These are phyloP conservation scores for Achatina immaculata DNA, from an alignment of 1,140 invertebrate species.

Conservation along the genomic window DNA sequence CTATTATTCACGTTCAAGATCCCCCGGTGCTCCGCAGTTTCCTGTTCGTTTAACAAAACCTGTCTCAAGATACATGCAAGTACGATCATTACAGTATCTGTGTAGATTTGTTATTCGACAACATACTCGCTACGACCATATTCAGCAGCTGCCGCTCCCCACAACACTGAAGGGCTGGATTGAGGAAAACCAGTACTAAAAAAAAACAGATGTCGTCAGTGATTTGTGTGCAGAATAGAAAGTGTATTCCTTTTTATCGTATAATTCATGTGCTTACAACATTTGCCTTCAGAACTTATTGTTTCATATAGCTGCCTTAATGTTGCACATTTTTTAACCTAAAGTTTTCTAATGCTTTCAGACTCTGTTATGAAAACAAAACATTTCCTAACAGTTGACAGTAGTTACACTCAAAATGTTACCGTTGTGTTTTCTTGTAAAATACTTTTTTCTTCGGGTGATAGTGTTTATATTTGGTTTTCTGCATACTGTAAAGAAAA, in stretches of 20 bases:
- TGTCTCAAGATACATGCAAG: conserved; percentile 81
- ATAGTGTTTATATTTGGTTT: too few species aligned
- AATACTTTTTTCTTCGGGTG: too few species aligned
- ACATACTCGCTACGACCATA: conserved; percentile 80
- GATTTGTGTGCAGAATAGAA: neutral
- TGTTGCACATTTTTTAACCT: too few species aligned
- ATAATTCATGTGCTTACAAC: neutral
- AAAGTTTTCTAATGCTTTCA: too few species aligned
- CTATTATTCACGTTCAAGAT: conserved; percentile 80
- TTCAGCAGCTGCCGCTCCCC: conserved; percentile 81
- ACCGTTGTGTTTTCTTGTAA: too few species aligned
- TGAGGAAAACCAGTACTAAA: conserved; percentile 69
- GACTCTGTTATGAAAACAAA: too few species aligned
- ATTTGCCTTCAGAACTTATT: neutral
- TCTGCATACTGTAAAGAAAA: too few species aligned
- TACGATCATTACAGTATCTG: conserved; percentile 81
- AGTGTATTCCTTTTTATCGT: neutral
- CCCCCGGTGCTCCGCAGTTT: conserved; percentile 79
- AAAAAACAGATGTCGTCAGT: neutral
- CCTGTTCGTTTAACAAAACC: conserved; percentile 82
- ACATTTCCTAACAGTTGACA: too few species aligned
- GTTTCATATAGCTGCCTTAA: neutral
- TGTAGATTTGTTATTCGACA: conserved; percentile 84
- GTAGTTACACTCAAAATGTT: too few species aligned
- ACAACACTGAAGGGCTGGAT: conserved; percentile 77